Evolutionary conservation across 2,113 vertebrate genomes (phyloP).

Genomic region (Gallinago paraguaiae): DNA sequence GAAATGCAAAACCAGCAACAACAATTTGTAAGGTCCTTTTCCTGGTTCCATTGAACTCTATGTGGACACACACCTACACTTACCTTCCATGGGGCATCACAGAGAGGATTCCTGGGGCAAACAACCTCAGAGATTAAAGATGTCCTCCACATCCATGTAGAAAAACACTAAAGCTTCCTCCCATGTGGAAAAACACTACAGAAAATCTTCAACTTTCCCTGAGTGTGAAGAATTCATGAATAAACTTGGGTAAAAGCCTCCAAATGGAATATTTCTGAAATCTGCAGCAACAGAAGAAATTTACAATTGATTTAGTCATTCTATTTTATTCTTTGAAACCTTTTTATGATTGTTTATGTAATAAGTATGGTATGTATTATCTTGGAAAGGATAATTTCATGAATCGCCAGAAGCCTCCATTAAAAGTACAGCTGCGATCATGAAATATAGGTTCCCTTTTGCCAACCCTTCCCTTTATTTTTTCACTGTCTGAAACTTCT

Average conservation of each 20-base stretch:
- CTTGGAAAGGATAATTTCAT: not conserved
- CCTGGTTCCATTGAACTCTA: not conserved
- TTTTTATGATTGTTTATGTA: not conserved
- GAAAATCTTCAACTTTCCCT: not conserved
- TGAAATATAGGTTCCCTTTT: not conserved
- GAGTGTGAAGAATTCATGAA: not conserved
- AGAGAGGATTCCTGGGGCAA: not conserved
- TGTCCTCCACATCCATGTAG: fast-evolving
- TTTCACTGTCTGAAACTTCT: not conserved
- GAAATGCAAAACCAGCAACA: not conserved
- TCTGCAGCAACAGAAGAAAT: not conserved
- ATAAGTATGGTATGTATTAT: not conserved
- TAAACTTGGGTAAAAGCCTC: not conserved
- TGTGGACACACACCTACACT: not conserved
- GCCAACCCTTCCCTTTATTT: not conserved
- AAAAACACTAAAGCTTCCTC: not conserved
- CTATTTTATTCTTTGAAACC: not conserved
- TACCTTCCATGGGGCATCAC: too few species aligned
- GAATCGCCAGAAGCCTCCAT: not conserved
- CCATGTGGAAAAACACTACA: not conserved
- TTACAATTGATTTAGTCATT: not conserved
- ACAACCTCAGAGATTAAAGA: not conserved
- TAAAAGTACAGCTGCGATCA: not conserved
- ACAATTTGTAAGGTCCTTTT: fast-evolving
- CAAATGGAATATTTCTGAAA: not conserved